A percentile compares a stretch with the other conserved stretches of the same genome.
Evolutionary conservation across 2,797 vertebrate species (phyloP).

Genomic region (Epinephelus coioides): DNA sequence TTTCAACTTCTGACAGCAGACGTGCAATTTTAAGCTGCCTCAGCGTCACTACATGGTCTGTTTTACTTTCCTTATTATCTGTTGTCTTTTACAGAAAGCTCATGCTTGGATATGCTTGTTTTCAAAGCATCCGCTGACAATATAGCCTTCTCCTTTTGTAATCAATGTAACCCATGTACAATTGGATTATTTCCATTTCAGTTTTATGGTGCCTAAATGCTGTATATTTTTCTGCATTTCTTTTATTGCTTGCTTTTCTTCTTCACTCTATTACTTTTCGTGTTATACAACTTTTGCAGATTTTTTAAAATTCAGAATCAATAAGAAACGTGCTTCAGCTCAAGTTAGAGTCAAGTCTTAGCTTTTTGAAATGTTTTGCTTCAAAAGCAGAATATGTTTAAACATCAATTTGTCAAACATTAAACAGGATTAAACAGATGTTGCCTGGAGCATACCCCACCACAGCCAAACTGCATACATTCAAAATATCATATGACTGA

Average conservation of each 20-base stretch:
- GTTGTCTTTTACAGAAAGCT: slow-evolving; percentile 50
- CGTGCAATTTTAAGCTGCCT: slow-evolving; percentile 77
- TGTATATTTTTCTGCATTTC: slow-evolving; percentile 69
- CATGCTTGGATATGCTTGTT: slow-evolving; percentile 54
- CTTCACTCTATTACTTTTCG: slow-evolving; percentile 60
- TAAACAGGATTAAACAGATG: slow-evolving; percentile 60
- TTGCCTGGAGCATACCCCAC: slow-evolving; percentile 63
- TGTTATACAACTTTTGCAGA: slow-evolving; percentile 64
- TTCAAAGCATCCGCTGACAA: slow-evolving; percentile 59
- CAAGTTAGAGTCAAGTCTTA: slow-evolving; percentile 64
- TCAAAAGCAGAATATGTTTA: slow-evolving; percentile 65
- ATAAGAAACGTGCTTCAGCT: slow-evolving; percentile 68
- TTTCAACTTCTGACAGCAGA: slow-evolving; percentile 81
- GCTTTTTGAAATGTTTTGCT: slow-evolving; percentile 75
- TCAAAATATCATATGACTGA: slow-evolving; percentile 34
- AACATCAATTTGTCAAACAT: slow-evolving; percentile 66
- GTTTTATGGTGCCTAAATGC: slow-evolving; percentile 96
- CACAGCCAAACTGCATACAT: slow-evolving; percentile 62
- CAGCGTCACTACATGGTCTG: slow-evolving; percentile 57
- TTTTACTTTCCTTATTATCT: slow-evolving; percentile 52
- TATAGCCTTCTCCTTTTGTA: slow-evolving; percentile 81
- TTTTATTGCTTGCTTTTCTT: slow-evolving; percentile 48
- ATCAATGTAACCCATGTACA: slow-evolving; percentile 86
- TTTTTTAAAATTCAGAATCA: slow-evolving; percentile 65
- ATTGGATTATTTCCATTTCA: slow-evolving; percentile 84